Base-by-base conservation (phyloP, 2,888 invertebrate species). In the Epinotia bilunana region DNA sequence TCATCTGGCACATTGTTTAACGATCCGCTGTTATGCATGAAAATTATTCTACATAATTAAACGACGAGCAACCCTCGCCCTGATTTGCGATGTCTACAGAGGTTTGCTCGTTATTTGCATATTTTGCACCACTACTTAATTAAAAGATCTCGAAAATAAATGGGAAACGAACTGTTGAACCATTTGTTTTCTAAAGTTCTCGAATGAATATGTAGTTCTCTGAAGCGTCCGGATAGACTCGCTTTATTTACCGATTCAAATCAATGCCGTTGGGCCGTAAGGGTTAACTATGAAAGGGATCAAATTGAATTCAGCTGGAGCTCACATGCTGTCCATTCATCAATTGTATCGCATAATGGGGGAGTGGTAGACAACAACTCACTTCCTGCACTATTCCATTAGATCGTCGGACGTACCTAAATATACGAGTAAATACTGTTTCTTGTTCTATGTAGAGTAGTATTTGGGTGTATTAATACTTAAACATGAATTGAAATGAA, bases 11-110 rank as follows among this genome's bases (percentile, higher is more conserved):
- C 88, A 88, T 92, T 93, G 91, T 92, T 92, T 89, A 87, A 88
- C 83, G 86, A 87, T 88, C 89, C 88, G 88, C 91, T 87, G 86
- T 86, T 90, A 90, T 90, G 91, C 90, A 92, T 90, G 90, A 90
- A 87, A 91, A 90, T 91, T 88, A 92, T 92, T 93, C 93, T 91
- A 90, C 93, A 93, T 93, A 92, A 92, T 92, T 92, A 93, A 93
- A 90, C 88, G 90, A 83, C 86, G 82, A 80, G 83, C 84, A 85
- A 86, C 88, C 90, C 89, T 82, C 84, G 84, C 88, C 90, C 88
- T 91, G 91, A 91, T 93, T 92, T 90, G 90, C 84, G 88, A 90
- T 90, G 90, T 90, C 91, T 90, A 90, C 88, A 86, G 81, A 90
- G 88, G 90, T 90, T 90, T 86, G 82, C 79, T 83, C 83, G 80